phyloP scores from a whole-genome alignment of 2,888 invertebrate species.

The Andrena praecox region DNA sequence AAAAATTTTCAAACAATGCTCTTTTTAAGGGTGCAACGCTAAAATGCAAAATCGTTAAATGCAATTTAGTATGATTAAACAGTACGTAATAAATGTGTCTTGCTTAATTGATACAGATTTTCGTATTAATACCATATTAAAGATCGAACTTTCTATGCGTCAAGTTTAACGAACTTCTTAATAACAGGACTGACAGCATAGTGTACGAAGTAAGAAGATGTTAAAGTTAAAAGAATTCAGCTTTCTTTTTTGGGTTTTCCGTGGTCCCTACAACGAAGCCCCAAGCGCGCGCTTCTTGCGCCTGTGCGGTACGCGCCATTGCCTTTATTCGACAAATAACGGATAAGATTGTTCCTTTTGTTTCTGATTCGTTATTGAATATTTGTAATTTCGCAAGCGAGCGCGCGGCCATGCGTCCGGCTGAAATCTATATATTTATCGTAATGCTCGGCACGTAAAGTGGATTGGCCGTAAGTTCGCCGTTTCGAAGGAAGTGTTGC shows the following conservation, averaged over 20 bases:
- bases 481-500: constrained; percentile 49
- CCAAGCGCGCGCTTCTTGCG: neutral
- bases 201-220: no score
- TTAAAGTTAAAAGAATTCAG: neutral
- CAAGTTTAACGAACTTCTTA: no score
- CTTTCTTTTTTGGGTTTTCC: neutral
- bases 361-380: neutral
- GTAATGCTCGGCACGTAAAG: constrained; percentile 21
- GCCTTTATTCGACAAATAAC: no score
- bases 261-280: neutral
- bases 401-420: neutral
- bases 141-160: no score
- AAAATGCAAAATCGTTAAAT: no score
- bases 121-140: no score
- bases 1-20: neutral
- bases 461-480: constrained; percentile 49
- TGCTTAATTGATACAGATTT: no score
- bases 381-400: neutral
- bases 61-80: no score
- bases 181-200: no score
- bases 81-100: no score
- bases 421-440: constrained; percentile 16
- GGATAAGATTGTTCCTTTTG: no score
- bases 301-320: no score
- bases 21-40: neutral